Base-by-base conservation (phyloP, 2,888 invertebrate genomes). In the Cataglyphis altisquamis region DNA sequence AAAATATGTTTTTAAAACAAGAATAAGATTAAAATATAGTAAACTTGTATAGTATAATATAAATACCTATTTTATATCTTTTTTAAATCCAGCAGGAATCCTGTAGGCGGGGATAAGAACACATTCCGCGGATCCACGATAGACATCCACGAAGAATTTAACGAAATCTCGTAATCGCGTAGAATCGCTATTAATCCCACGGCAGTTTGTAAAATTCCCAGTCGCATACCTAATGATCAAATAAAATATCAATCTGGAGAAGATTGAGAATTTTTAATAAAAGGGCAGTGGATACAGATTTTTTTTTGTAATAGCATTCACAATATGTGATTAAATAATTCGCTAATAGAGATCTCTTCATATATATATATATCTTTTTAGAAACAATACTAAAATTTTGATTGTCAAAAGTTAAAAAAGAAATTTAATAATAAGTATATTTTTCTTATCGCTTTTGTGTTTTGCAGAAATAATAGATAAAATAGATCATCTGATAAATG, bases 151-250 rank as follows among this genome's bases (percentile, higher is more conserved):
- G 78, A 81, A 2, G 90, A 84, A 83, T 92, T 90, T 3, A 92
- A 18, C 0, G 89, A 81, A 15, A 94, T 86, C 82, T 93, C 90
- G 60, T 92, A 92, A 73, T 92, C 85, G 1, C 88, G 87, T 0
- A 94, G 77, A 66, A 94, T 84, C 12, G 91, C 88, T 21, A 92
- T 86, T 6, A 94, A 18, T 36, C 89, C 93, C 21, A 93, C 90
- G 10, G 87, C 74, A 4, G 89, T 89, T 84, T 92, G 92, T 18
- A 94, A 21, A 25, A 83, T 73, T 21, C 93, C 94, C 1, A 92
- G 77, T 15, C 93, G 87, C 45, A 82, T 68, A 52, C 91, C 94
- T 94, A 70, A 62, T 6, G 3, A 32, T n/a, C 6, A 67, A 67
- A 0, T 63, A 1, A 0, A 41, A 48, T 18, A 77, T 67, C 12